Base-by-base conservation (phyloP, 2,113 vertebrate genomes). In the Chaenocephalus aceratus region DNA sequence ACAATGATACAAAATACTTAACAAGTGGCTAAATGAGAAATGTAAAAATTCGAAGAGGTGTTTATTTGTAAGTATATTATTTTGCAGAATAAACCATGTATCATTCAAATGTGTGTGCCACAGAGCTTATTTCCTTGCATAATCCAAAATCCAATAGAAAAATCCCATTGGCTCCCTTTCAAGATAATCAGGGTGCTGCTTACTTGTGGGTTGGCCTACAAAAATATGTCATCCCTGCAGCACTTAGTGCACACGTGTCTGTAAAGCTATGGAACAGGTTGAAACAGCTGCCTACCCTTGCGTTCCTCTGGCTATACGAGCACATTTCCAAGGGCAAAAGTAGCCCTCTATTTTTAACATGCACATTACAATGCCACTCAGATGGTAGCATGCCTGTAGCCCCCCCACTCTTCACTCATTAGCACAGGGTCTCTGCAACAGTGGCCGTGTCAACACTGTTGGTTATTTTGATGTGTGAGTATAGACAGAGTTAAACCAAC, bases 311-410 rank as follows among this genome's bases (percentile, higher is more conserved):
- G 66, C 65, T 68, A 64, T 74, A 80, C 61, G 76, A 84, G 66
- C 73, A 49, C 74, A 82, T 89, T 78, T 86, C 77, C 81, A 36
- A 59, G 15, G 70, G 74, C 77, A 73, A 70, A 80, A 58, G 77
- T 52, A 78, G 73, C 73, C 68, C 63, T 80, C 85, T 92, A 90
- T 92, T 90, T 89, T 87, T 91, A 85, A 80, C 67, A 45, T 65
- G 54, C 72, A 72, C 76, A 61, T 80, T 84, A 80, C 64, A 81
- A 61, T 82, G 57, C 76, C 45, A 23, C 75, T 61, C 61, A 51
- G 69, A 76, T 63, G 59, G 63, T 66, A n/a, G 52, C 57, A 41
- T 56, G 52, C 73, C 66, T 49, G 53, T 70, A 62, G 64, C 49
- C 59, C 26, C 30, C 30, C n/a, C 0, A 52, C 61, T 64, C 18